A percentile compares a stretch with the other conserved stretches of the same genome.
Evolutionary conservation across 2,888 invertebrate species (phyloP).

Genomic region (Drosophila fulvimacula): DNA sequence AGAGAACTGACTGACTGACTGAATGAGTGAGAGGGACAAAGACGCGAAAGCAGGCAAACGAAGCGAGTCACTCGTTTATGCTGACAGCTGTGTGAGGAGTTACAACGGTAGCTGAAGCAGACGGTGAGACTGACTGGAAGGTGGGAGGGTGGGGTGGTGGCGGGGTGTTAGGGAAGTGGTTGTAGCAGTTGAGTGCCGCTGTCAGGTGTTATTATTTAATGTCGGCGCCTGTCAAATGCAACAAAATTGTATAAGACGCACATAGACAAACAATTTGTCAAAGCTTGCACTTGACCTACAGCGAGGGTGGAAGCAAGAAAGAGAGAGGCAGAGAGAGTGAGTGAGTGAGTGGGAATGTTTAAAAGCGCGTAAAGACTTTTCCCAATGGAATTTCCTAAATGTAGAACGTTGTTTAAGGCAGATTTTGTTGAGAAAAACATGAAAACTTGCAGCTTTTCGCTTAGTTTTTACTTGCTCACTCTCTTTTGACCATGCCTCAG

Average conservation of each 20-base stretch:
- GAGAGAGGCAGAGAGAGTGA: background rate
- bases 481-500: too few species aligned
- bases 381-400: background rate
- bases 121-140: background rate
- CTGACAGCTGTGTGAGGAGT: slow-evolving; percentile 16
- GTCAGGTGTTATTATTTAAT: slow-evolving; percentile 69
- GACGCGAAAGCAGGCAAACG: slow-evolving; percentile 23
- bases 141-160: too few species aligned
- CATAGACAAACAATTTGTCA: slow-evolving; percentile 64
- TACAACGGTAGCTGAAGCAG: background rate
- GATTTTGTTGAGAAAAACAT: background rate
- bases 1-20: background rate
- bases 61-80: slow-evolving; percentile 11
- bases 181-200: slow-evolving; percentile 42
- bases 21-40: background rate
- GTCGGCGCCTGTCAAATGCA: slow-evolving; percentile 71
- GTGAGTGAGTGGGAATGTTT: background rate
- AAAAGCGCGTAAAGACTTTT: background rate
- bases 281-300: slow-evolving; percentile 68
- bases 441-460: background rate
- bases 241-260: slow-evolving; percentile 52
- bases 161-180: background rate
- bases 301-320: background rate
- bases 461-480: background rate
- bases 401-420: background rate